Conservation (phyloP, 2,113 vertebrate species). For the Lutjanus erythropterus region DNA sequence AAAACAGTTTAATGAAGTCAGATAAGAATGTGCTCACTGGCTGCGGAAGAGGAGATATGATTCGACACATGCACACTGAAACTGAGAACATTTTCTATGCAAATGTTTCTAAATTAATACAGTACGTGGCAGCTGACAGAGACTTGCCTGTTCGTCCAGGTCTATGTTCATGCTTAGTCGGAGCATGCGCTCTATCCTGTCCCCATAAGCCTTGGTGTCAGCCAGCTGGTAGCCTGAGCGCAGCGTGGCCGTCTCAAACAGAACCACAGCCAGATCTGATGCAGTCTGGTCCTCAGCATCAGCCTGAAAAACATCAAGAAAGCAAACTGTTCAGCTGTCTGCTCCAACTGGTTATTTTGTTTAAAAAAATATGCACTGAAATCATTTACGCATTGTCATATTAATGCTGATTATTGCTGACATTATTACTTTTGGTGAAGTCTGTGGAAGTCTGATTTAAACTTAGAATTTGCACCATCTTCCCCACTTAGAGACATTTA, state of each 20-base stretch:
- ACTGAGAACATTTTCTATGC: constrained; percentile 3
- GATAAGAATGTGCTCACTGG: background rate
- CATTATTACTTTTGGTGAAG: too few species aligned
- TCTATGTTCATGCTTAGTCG: constrained; percentile 95
- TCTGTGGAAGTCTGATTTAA: too few species aligned
- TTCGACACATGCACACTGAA: background rate
- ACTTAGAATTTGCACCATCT: too few species aligned
- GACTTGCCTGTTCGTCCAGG: constrained; percentile 90
- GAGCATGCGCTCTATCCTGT: constrained; percentile 98
- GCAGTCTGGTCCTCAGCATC: constrained; percentile 94
- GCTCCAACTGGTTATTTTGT: background rate
- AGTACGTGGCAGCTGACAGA: background rate
- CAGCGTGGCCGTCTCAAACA: constrained; percentile 96
- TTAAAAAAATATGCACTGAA: background rate
- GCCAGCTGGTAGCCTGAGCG: constrained; percentile 95
- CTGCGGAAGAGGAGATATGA: background rate
- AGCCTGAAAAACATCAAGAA: constrained; percentile 77
- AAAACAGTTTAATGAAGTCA: background rate
- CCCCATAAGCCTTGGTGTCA: constrained; percentile 96
- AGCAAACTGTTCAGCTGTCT: background rate
- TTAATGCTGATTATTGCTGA: too few species aligned
- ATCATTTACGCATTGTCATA: background rate
- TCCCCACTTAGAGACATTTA: too few species aligned
- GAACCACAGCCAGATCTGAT: constrained; percentile 93
- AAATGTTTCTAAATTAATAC: background rate